These are phyloP conservation scores for Macquaria australasica DNA, from an alignment of 2,113 vertebrate genomes.

Conservation along the genomic window DNA sequence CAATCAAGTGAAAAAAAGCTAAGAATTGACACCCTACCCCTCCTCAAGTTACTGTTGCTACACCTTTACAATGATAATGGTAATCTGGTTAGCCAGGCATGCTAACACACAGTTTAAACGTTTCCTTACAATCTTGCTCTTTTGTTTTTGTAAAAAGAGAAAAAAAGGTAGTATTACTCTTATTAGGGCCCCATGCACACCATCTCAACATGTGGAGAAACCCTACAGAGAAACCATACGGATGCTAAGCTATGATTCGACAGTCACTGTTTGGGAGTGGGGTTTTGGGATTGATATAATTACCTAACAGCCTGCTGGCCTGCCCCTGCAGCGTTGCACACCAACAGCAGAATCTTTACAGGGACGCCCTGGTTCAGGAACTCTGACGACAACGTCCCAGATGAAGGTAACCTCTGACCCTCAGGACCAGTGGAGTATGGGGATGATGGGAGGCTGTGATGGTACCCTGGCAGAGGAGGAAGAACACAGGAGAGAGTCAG, in stretches of 20 bases:
- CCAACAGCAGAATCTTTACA: slow-evolving; percentile 88
- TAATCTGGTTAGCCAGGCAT: too few species aligned
- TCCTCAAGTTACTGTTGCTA: background rate
- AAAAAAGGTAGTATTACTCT: too few species aligned
- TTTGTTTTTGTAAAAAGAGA: too few species aligned
- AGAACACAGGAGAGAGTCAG: slow-evolving; percentile 17
- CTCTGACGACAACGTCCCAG: slow-evolving; percentile 85
- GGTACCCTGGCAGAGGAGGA: slow-evolving; percentile 81
- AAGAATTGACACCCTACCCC: background rate
- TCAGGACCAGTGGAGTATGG: slow-evolving; percentile 81
- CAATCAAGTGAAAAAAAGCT: background rate
- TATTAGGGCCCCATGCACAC: too few species aligned
- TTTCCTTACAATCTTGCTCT: too few species aligned
- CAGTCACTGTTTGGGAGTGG: background rate
- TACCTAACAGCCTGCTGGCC: slow-evolving; percentile 89
- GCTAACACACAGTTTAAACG: too few species aligned
- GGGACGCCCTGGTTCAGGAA: slow-evolving; percentile 81
- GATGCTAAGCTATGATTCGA: too few species aligned
- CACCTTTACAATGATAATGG: too few species aligned
- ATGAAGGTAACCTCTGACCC: slow-evolving; percentile 77
- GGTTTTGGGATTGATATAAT: background rate
- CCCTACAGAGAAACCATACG: too few species aligned
- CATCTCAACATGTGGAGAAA: too few species aligned
- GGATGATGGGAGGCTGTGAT: slow-evolving; percentile 87
- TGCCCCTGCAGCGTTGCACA: slow-evolving; percentile 88